phyloP scores from a whole-genome alignment of 35 echinoderm and acorn worm species.

The Lytechinus pictus region DNA sequence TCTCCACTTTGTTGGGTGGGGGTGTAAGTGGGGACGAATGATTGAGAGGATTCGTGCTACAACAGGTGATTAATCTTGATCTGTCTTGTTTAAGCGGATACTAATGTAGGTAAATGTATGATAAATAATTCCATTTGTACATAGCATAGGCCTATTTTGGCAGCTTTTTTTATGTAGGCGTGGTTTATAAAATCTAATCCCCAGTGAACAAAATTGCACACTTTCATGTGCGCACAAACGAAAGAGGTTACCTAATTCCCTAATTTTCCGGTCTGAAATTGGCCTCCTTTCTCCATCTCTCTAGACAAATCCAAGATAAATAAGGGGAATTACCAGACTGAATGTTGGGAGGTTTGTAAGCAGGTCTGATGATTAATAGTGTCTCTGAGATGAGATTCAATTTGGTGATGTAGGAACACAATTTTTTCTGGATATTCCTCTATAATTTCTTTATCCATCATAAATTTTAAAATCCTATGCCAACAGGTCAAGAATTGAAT shows the following conservation, averaged over 20 bases:
- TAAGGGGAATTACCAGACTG: background rate
- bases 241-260: slow-evolving; percentile 3
- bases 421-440: background rate
- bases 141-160: background rate
- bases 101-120: background rate
- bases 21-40: background rate
- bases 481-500: background rate
- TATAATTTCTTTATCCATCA: too few relatives aligned
- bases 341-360: background rate
- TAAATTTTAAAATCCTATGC: too few relatives aligned
- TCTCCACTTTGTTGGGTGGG: background rate
- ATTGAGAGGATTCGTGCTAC: background rate
- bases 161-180: background rate
- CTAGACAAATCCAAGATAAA: background rate
- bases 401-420: background rate
- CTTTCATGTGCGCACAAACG: background rate
- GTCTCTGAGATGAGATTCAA: background rate
- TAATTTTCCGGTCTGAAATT: background rate
- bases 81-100: background rate
- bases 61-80: background rate
- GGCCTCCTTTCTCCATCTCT: background rate
- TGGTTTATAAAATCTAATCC: background rate
- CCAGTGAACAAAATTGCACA: background rate
- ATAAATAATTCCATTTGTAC: background rate
- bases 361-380: background rate